phyloP scores from a whole-genome alignment of 2,888 invertebrate species.

The Cerastis leucographa region DNA sequence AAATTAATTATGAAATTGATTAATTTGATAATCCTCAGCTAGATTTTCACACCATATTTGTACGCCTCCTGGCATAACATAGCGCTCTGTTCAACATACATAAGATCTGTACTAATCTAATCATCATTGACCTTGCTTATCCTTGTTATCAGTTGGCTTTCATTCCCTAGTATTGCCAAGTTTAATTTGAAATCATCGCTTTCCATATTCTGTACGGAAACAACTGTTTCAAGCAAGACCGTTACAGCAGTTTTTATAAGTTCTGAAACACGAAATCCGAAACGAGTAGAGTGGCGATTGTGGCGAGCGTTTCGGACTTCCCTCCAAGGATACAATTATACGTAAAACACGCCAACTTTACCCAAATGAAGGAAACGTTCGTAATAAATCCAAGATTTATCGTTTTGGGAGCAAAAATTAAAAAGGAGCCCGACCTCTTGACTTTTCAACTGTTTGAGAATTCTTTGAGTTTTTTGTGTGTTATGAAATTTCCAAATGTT shows the following conservation, averaged over 20 bases:
- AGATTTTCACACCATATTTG: too few relatives aligned
- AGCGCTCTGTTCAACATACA: too few relatives aligned
- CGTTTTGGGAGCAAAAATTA: slow-evolving; percentile 52
- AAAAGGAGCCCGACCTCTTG: slow-evolving; percentile 49
- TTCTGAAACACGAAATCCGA: slow-evolving; percentile 22
- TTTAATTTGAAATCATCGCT: not conserved
- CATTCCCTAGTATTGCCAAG: not conserved
- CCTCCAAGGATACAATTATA: slow-evolving; percentile 57
- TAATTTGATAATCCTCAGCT: too few relatives aligned
- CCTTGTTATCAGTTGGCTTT: not conserved
- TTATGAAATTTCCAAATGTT: slow-evolving; percentile 52
- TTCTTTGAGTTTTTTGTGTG: slow-evolving; percentile 53
- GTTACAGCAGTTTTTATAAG: slow-evolving; percentile 23
- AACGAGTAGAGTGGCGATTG: slow-evolving; percentile 11
- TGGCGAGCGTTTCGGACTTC: slow-evolving; percentile 37
- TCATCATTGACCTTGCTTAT: not conserved
- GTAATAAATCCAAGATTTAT: slow-evolving; percentile 64
- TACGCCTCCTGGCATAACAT: too few relatives aligned
- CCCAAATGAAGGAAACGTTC: slow-evolving; percentile 60
- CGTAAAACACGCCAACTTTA: slow-evolving; percentile 58
- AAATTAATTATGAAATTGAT: too few relatives aligned
- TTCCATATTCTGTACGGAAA: not conserved
- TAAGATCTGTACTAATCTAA: too few relatives aligned
- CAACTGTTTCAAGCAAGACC: not conserved
- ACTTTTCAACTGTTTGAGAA: slow-evolving; percentile 46